Evolutionary conservation across 2,113 vertebrate species (phyloP).

Genomic region (Indri indri): DNA sequence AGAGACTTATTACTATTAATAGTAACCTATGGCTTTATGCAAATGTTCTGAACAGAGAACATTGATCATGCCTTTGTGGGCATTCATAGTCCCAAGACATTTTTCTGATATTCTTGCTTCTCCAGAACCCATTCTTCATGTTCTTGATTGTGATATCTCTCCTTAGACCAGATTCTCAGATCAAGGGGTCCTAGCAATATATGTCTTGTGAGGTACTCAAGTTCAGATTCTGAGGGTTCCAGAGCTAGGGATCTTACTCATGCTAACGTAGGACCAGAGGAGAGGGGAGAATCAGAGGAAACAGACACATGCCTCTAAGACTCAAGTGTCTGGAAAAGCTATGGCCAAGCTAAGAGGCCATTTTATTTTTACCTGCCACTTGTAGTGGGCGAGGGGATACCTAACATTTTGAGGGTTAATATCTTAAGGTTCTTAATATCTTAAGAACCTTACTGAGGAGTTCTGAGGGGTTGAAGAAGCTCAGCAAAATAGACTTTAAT

Average conservation of each 20-base stretch:
- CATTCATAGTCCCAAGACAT: not conserved
- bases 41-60: not conserved
- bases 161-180: not conserved
- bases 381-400: not conserved
- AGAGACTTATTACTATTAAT: not conserved
- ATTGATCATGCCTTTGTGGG: not conserved
- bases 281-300: not conserved
- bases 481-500: constrained; percentile 9
- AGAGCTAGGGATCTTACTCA: constrained; percentile 7
- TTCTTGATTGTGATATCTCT: not conserved
- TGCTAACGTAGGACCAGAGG: not conserved
- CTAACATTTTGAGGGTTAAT: not conserved
- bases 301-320: not conserved
- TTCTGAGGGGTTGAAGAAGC: not conserved
- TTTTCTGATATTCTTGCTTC: constrained; percentile 4
- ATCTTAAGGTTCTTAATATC: not conserved
- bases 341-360: not conserved
- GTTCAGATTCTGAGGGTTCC: not conserved
- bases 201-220: not conserved
- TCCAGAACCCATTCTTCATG: not conserved
- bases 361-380: constrained; percentile 1
- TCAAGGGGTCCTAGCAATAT: not conserved
- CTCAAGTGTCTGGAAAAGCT: constrained; percentile 1
- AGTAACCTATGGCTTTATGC: not conserved
- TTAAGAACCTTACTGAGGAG: not conserved